phyloP scores from a whole-genome alignment of 2,888 invertebrate species.

The Epistrophella euchroma region DNA sequence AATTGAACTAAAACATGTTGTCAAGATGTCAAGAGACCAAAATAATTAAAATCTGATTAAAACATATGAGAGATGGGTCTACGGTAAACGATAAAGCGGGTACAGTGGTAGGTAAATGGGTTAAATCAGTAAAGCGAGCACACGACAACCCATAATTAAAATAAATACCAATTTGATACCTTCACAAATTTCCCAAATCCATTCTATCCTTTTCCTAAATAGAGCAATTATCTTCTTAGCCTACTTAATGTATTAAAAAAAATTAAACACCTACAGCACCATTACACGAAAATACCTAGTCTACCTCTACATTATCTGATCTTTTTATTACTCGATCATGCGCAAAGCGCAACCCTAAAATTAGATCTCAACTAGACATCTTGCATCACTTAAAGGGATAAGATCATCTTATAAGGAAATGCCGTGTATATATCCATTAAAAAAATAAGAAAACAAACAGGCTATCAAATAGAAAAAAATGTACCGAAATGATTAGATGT shows the following conservation, averaged over 20 bases:
- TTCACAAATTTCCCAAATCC: neutral
- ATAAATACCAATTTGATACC: no score
- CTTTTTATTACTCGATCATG: constrained; percentile 41
- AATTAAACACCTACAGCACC: neutral
- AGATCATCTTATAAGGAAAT: constrained; percentile 6
- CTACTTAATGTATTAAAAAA: neutral
- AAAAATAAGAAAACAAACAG: constrained; percentile 28
- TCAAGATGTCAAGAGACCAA: no score
- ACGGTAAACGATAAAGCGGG: no score
- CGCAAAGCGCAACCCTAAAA: constrained; percentile 32
- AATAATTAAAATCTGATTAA: no score
- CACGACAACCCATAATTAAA: no score
- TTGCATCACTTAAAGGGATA: constrained; percentile 11
- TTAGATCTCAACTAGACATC: constrained; percentile 3
- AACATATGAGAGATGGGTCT: no score
- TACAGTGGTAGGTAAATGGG: no score
- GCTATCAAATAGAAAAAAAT: constrained; percentile 16
- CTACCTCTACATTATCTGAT: neutral
- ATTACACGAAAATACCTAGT: neutral
- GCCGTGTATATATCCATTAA: constrained; percentile 1
- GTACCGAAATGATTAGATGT: constrained; percentile 35
- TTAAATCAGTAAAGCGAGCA: no score
- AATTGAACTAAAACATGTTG: no score
- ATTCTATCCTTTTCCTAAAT: neutral
- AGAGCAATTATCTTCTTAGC: neutral